Percentiles rank a stretch among this genome's conserved stretches.
Conservation (phyloP, 2,888 invertebrate genomes). For the Acrobeloides nanus region DNA sequence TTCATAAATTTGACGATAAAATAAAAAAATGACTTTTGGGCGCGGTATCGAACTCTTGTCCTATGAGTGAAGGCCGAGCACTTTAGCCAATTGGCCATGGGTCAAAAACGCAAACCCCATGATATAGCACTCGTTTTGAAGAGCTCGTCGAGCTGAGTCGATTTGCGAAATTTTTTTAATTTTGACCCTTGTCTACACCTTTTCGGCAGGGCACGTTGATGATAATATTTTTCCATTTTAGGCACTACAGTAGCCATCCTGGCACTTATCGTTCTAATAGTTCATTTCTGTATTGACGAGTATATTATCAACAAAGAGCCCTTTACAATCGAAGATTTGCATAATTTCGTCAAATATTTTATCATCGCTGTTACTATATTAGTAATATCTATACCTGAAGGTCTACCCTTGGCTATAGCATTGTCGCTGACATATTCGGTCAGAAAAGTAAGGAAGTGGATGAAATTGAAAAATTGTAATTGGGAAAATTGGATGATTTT, state of each 20-base stretch:
- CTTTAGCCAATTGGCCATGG: too few species aligned
- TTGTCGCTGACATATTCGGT: conserved; percentile 97
- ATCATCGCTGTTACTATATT: conserved; percentile 98
- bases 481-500: not conserved
- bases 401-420: conserved; percentile 93
- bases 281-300: conserved; percentile 46
- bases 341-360: conserved; percentile 87
- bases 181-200: too few species aligned
- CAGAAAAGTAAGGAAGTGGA: conserved; percentile 65
- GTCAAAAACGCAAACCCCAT: too few species aligned
- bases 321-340: conserved; percentile 54
- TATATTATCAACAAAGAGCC: conserved; percentile 35
- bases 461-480: not conserved
- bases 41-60: too few species aligned
- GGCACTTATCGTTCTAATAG: conserved; percentile 49
- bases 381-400: conserved; percentile 98
- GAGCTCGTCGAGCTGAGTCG: too few species aligned
- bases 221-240: conserved; percentile 25
- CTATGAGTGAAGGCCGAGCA: too few species aligned
- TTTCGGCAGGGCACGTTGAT: too few species aligned
- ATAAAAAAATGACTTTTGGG: too few species aligned
- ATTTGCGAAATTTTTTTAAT: too few species aligned
- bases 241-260: conserved; percentile 50
- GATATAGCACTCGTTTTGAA: too few species aligned
- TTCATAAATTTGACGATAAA: too few species aligned